phyloP scores from a whole-genome alignment of 2,113 vertebrate species.

The Hirundichthys speculiger region DNA sequence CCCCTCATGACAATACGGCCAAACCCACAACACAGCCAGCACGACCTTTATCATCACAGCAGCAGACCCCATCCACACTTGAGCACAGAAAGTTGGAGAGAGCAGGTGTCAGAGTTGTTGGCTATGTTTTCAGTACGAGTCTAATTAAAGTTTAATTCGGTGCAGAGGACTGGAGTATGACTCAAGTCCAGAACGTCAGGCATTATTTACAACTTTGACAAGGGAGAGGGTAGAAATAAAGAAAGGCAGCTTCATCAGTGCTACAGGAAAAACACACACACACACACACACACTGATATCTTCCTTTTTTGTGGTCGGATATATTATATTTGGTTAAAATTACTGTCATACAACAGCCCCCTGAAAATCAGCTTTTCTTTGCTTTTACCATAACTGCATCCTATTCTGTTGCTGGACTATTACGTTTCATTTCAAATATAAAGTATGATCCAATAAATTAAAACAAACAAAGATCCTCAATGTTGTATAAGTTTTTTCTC shows the following conservation, averaged over 20 bases:
- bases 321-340: too few relatives aligned
- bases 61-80: slow-evolving; percentile 20
- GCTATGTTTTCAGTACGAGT: slow-evolving; percentile 26
- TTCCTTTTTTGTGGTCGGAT: neutral
- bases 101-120: slow-evolving; percentile 11
- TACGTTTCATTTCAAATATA: too few relatives aligned
- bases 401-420: too few relatives aligned
- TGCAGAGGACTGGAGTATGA: slow-evolving; percentile 1
- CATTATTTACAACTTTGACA: slow-evolving; percentile 3
- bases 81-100: neutral
- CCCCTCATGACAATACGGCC: slow-evolving; percentile 21
- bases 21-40: slow-evolving; percentile 12
- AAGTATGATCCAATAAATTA: too few relatives aligned
- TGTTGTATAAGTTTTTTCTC: too few relatives aligned
- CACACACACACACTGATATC: neutral
- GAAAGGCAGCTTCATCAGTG: slow-evolving; percentile 1
- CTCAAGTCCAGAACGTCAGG: slow-evolving; percentile 9
- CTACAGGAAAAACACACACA: neutral
- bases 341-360: too few relatives aligned
- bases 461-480: too few relatives aligned
- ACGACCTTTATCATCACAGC: slow-evolving; percentile 32
- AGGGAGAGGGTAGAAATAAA: neutral
- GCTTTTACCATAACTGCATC: too few relatives aligned
- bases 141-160: slow-evolving; percentile 34
- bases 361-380: too few relatives aligned